Evolutionary conservation across 2,113 vertebrate species (phyloP).

Genomic region (Loxodonta africana): DNA sequence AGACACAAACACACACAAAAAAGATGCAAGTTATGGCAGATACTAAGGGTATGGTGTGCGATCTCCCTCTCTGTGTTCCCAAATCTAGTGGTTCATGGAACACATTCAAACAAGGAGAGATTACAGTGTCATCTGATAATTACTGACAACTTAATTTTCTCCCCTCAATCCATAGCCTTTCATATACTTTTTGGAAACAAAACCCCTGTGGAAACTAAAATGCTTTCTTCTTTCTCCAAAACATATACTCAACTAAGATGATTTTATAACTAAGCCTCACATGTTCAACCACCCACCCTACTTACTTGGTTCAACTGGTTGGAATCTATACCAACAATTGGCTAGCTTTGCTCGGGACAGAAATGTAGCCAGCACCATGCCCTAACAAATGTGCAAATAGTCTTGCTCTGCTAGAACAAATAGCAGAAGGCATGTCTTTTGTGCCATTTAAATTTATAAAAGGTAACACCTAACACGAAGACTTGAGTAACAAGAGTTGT

Average conservation of each 20-base stretch:
- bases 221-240: not conserved
- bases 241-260: not conserved
- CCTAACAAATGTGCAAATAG: not conserved
- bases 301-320: not conserved
- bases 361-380: not conserved
- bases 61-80: not conserved
- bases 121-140: not conserved
- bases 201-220: not conserved
- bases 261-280: not conserved
- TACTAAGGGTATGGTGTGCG: not conserved
- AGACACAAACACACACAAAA: not conserved
- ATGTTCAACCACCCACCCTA: not conserved
- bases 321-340: not conserved
- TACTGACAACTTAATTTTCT: not conserved
- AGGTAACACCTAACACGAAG: too few species aligned
- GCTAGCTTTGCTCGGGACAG: not conserved
- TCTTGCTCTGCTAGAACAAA: not conserved
- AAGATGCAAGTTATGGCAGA: not conserved
- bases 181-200: not conserved
- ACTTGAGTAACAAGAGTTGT: too few species aligned
- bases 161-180: not conserved
- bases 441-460: not conserved
- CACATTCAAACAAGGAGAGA: not conserved
- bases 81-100: not conserved
- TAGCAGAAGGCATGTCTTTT: not conserved